A percentile compares a stretch with the other conserved stretches of the same genome.
phyloP scores from a whole-genome alignment of 2,113 vertebrate species.

The Eudyptes chrysolophus region DNA sequence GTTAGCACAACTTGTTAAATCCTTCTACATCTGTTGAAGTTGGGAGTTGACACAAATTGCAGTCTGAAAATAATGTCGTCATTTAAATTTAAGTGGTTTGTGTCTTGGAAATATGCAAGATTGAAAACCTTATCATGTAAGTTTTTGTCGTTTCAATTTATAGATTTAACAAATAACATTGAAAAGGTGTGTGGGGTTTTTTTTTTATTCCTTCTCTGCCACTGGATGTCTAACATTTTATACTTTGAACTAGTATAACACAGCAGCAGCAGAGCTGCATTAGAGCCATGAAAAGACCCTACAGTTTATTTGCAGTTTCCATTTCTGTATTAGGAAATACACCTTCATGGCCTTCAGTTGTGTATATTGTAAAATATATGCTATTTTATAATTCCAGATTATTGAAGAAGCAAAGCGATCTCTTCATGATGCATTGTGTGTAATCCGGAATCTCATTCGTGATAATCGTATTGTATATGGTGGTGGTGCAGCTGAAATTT shows the following conservation, averaged over 20 bases:
- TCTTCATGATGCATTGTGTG: slow-evolving; percentile 94
- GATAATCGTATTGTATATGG: slow-evolving; percentile 96
- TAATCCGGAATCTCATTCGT: slow-evolving; percentile 93
- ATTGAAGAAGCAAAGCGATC: slow-evolving; percentile 97
- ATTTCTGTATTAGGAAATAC: background rate
- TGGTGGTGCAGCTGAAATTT: slow-evolving; percentile 92
- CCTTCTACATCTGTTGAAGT: background rate
- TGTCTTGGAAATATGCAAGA: background rate
- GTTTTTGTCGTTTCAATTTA: background rate
- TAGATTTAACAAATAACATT: background rate
- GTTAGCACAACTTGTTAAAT: background rate
- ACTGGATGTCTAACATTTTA: background rate
- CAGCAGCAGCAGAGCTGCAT: background rate
- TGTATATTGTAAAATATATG: background rate
- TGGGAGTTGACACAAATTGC: background rate
- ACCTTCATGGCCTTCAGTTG: background rate
- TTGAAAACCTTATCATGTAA: background rate
- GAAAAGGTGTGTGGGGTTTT: background rate
- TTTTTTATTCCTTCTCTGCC: background rate
- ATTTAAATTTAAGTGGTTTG: background rate
- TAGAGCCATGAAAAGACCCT: background rate
- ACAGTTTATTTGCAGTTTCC: background rate
- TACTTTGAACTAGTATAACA: background rate
- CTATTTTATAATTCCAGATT: slow-evolving; percentile 73
- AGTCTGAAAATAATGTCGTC: background rate